Evolutionary conservation across 2,797 vertebrate species (phyloP).

Genomic region (Crenuchus spilurus): DNA sequence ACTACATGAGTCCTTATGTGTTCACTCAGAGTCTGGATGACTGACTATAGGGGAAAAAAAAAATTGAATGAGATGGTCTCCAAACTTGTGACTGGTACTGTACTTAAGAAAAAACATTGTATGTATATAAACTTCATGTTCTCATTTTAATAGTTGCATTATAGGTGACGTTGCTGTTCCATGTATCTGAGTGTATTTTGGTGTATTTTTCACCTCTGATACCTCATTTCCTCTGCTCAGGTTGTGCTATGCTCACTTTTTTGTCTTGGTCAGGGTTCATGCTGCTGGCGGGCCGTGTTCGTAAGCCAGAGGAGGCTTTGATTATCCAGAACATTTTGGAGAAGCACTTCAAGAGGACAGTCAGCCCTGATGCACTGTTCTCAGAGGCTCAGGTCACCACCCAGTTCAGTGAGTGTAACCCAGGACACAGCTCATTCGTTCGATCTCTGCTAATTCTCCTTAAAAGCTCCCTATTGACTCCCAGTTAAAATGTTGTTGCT

Average conservation of each 20-base stretch:
- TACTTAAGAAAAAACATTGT: too few species aligned
- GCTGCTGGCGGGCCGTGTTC: constrained; percentile 93
- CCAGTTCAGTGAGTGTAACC: constrained; percentile 84
- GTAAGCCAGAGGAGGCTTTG: constrained; percentile 89
- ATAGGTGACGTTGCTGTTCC: too few species aligned
- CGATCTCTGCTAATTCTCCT: constrained; percentile 23
- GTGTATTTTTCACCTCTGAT: too few species aligned
- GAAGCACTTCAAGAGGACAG: constrained; percentile 91
- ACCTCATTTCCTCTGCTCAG: too few species aligned
- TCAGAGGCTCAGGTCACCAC: constrained; percentile 83
- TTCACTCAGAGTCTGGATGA: too few species aligned
- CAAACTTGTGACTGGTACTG: too few species aligned
- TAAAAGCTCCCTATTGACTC: neutral
- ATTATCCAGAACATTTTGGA: constrained; percentile 87
- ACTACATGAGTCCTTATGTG: too few species aligned
- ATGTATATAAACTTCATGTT: too few species aligned
- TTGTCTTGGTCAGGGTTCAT: constrained; percentile 83
- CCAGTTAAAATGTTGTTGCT: neutral
- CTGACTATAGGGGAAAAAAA: too few species aligned
- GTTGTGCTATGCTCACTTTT: neutral
- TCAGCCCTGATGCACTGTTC: constrained; percentile 85
- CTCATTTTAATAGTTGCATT: too few species aligned
- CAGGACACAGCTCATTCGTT: constrained; percentile 13
- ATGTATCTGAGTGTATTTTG: too few species aligned
- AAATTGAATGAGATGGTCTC: too few species aligned